Base-by-base conservation (phyloP, 2,888 invertebrate species). In the Trichopria drosophilae region DNA sequence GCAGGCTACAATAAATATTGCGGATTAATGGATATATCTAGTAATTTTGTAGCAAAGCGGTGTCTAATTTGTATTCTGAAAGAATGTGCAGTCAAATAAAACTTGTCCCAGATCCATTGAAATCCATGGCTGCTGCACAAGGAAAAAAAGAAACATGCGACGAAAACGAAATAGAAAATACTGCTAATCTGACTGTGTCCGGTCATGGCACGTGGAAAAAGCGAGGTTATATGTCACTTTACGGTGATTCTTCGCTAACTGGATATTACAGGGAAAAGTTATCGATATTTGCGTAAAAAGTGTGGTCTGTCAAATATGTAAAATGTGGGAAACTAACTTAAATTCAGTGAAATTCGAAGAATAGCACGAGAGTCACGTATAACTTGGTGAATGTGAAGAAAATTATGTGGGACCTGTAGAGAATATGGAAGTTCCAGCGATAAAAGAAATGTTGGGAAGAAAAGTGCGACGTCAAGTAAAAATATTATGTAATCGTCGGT, bases 201-300 rank as follows among this genome's bases (percentile, higher is more conserved):
- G 35, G 35, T 16, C 20, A 18, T 15, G 48, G 48, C 15, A 48
- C 39, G 16, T 46, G 37, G 42, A 34, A 36, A 19, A 43, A 42
- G 22, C 49, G 22, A 44, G 49, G 49, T 15, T 45, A 39, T 22
- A 22, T n/a, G 18, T 51, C 45, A 4, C 26, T 28, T 13, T 32
- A 19, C 22, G 51, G 51, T 15, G 45, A 39, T 19, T 13, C 51
- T 37, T 45, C 51, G 6, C 19, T 45, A 19, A 51, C 39, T 39
- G 45, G 51, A 18, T 51, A 37, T 40, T 45, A 15, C 12, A 10
- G 16, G 19, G 45, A 23, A 24, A 51, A 51, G 22, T n/a, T n/a
- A n/a, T n/a, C n/a, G n/a, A n/a, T n/a, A n/a, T n/a, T n/a, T n/a
- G n/a, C n/a, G n/a, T n/a, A n/a, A n/a, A n/a, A n/a, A n/a, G n/a